Percentiles rank a stretch among this genome's conserved stretches.
Conservation (phyloP, 2,113 vertebrate genomes). For the Phalacrocorax carbo region DNA sequence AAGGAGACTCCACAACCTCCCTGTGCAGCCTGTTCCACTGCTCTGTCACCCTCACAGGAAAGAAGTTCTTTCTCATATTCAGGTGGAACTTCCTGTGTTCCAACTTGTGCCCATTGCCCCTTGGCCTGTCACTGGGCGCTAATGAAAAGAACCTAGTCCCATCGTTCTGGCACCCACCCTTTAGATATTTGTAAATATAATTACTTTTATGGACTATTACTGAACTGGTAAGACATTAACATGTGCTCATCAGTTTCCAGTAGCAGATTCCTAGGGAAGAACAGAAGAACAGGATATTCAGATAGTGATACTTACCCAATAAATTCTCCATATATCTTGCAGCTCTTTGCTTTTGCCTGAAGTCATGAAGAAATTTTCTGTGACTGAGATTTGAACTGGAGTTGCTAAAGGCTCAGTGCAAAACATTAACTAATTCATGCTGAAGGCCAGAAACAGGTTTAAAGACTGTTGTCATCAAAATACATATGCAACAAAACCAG, state of each 20-base stretch:
- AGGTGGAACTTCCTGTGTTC: too few relatives aligned
- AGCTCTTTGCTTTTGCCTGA: not conserved
- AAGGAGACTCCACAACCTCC: too few relatives aligned
- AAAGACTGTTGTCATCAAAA: not conserved
- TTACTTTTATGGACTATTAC: not conserved
- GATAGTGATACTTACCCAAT: not conserved
- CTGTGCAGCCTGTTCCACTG: too few relatives aligned
- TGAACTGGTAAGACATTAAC: not conserved
- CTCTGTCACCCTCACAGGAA: too few relatives aligned
- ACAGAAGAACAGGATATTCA: not conserved
- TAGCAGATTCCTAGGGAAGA: not conserved
- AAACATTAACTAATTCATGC: not conserved
- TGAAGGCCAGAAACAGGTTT: not conserved
- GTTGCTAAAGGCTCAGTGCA: not conserved
- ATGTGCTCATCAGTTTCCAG: not conserved
- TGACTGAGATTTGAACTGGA: not conserved
- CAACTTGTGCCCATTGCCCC: too few relatives aligned
- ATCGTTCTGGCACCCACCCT: too few relatives aligned
- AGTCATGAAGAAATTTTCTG: not conserved
- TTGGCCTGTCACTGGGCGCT: too few relatives aligned
- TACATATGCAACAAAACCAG: rapidly evolving
- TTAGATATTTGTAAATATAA: too few relatives aligned
- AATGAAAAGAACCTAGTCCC: too few relatives aligned
- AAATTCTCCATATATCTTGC: not conserved
- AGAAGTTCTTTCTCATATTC: too few relatives aligned